Base-by-base conservation (phyloP, 2,797 vertebrate genomes). In the Trachops cirrhosus region DNA sequence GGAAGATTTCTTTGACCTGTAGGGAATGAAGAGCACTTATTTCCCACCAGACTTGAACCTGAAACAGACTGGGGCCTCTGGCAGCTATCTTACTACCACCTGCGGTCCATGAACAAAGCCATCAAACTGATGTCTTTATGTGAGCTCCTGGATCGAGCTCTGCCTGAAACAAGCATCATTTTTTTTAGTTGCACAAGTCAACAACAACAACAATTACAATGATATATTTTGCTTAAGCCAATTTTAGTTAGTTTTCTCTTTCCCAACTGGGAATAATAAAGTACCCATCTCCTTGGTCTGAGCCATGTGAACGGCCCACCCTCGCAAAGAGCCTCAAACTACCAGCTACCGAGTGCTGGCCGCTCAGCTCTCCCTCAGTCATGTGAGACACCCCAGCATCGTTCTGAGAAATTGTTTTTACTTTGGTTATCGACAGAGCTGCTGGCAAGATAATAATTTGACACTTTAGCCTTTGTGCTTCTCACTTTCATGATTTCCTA, bases 171-270 rank as follows among this genome's bases (percentile, higher is more conserved):
- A 75, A 68, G 19, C 6, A 6, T 11, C 5, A 14, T 73, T 59
- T 29, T 62, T 54, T n/a, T 62, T 62, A n/a, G 57, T 83, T 74
- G 37, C 1, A 0, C 46, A 84, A 89, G 12, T 78, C 75, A 79
- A 73, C 34, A 54, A 34, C 75, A 78, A 39, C 41, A 44, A 84
- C 18, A 74, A 62, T 37, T 71, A 52, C 57, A 41, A 91, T 46
- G 79, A 78, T 75, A n/a, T 79, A 71, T 68, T 94, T 89, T 85
- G 16, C 34, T 70, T 67, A 92, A 48, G 10, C 22, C 41, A 54
- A n/a, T 80, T 90, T 96, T 34, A 54, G 73, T 71, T 48, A 73
- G 73, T 37, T 77, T 64, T 12, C 44, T 59, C 52, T 83, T 70
- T 39, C 26, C 52, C 34, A 37, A 85, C 19, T 74, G 41, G 68